These are phyloP conservation scores for Catocala fraxini DNA, from an alignment of 2,888 invertebrate genomes.

Conservation along the genomic window DNA sequence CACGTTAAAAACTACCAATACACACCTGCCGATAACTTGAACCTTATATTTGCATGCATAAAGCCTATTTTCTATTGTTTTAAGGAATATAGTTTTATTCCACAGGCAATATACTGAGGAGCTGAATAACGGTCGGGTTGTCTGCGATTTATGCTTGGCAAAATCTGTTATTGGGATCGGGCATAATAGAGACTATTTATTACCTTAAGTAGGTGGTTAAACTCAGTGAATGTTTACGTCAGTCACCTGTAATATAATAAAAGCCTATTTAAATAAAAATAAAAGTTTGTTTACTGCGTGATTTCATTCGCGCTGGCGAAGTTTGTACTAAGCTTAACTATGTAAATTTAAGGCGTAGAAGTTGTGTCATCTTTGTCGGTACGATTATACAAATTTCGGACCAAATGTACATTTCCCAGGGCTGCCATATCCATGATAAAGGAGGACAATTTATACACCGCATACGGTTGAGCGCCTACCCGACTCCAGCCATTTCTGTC, in stretches of 20 bases:
- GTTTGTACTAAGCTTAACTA: too few species aligned
- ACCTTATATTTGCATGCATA: conserved; percentile 38
- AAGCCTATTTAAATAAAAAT: too few species aligned
- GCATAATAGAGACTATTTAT: conserved; percentile 57
- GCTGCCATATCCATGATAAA: conserved; percentile 7
- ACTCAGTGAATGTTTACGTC: conserved; percentile 33
- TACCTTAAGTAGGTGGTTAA: conserved; percentile 51
- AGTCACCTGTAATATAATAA: neutral
- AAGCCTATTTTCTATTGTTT: conserved; percentile 42
- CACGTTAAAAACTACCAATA: conserved; percentile 59
- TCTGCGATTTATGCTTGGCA: conserved; percentile 65
- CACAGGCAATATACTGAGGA: conserved; percentile 58
- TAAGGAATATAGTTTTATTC: conserved; percentile 48
- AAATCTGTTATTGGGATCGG: conserved; percentile 67
- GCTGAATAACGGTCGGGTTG: conserved; percentile 64
- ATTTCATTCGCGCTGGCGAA: too few species aligned
- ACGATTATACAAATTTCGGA: neutral
- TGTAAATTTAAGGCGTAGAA: too few species aligned
- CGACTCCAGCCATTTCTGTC: conserved; percentile 4
- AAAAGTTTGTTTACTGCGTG: too few species aligned
- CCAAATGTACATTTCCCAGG: conserved; percentile 1
- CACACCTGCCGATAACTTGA: conserved; percentile 24
- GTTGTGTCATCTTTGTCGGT: neutral
- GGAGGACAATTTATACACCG: conserved; percentile 4
- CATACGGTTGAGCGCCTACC: neutral